Conservation (phyloP, 2,797 vertebrate species). For the Semotilus atromaculatus region DNA sequence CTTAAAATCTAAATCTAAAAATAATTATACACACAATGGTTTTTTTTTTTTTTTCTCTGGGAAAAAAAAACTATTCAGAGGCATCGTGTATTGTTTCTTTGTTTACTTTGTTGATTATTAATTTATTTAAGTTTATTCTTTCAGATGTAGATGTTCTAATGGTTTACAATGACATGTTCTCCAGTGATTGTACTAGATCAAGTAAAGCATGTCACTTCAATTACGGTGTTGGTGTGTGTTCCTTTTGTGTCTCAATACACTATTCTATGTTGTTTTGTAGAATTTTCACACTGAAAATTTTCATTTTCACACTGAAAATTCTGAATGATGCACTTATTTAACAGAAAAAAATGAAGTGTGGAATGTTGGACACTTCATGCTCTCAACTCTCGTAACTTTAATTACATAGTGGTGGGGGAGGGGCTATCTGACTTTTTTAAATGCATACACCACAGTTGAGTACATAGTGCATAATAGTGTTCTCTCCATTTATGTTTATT, state of each 20-base stretch:
- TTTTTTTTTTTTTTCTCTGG: not conserved
- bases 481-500: too few species aligned
- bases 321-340: not conserved
- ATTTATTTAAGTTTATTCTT: constrained; percentile 29
- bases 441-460: not conserved
- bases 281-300: not conserved
- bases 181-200: constrained; percentile 23
- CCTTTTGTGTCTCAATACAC: not conserved
- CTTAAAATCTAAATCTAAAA: constrained; percentile 11
- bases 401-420: not conserved
- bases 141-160: not conserved
- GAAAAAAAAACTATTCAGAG: not conserved
- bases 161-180: constrained; percentile 31
- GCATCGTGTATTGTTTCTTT: not conserved
- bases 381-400: not conserved
- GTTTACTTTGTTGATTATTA: constrained; percentile 9
- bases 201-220: constrained; percentile 37
- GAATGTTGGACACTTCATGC: not conserved
- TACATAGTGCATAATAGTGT: too few species aligned
- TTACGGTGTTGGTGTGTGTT: not conserved
- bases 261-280: too few species aligned
- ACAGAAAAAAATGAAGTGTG: not conserved
- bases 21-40: not conserved
- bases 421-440: not conserved
- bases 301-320: not conserved